Base-by-base conservation (phyloP, 2,888 invertebrate genomes). In the Bombylius discolor region DNA sequence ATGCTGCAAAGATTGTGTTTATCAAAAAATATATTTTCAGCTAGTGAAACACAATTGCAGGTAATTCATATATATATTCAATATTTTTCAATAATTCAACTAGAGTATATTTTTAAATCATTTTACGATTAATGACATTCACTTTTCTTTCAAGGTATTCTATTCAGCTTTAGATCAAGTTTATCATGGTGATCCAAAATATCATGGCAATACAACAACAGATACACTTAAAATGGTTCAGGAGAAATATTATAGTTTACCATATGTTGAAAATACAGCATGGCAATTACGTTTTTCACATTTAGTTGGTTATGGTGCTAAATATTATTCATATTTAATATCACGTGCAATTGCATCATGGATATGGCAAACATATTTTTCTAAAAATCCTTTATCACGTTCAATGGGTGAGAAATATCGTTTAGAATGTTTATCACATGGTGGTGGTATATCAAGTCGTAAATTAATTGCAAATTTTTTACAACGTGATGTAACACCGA, bases 271-370 rank as follows among this genome's bases (percentile, higher is more conserved):
- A 56, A 83, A 92, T 67, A 96, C 97, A 57, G 93, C 95, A 2
- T 97, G 95, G 95, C 96, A 97, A 68, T 79, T 93, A 65, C 79
- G 97, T 57, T 99, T 99, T 77, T 89, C 93, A 59, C 99, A 99
- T 75, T 77, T 99, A 55, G 90, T 97, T 5, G 96, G 97, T 3
- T 99, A 99, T 74, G 99, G 99, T 46, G 97, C 97, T 0, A 97
- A 96, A 74, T 99, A 99, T 76, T 99, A 98, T 73, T 89, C 98
- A 1, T 99, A 99, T 76, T 77, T 99, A 60, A 88, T 97, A 67
- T 97, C 98, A 0, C 82, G 91, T 66, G 92, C 95, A 9, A 83
- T 96, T 52, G 95, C 97, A 0, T 89, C 92, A 56, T 85, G 87
- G 77, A 90, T 95, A 60, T 98, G 97, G 97, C 85, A 89, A 68